phyloP scores from a whole-genome alignment of 2,888 invertebrate species.

The Vesta saturnalis region DNA sequence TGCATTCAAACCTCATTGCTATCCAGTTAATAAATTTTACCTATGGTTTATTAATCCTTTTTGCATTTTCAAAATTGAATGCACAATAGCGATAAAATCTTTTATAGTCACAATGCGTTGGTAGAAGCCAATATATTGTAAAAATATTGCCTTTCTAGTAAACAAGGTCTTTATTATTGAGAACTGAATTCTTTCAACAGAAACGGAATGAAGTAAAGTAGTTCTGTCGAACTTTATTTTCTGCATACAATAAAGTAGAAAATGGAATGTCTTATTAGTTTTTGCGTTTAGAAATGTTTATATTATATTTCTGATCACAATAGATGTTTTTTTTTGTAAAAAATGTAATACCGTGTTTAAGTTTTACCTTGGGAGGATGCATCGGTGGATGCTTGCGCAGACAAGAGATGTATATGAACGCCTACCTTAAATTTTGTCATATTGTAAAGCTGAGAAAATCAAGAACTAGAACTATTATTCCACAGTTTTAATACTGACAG shows the following conservation, averaged over 20 bases:
- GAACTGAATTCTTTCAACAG: slow-evolving; percentile 26
- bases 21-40: too few relatives aligned
- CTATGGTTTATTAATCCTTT: too few relatives aligned
- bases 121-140: slow-evolving; percentile 36
- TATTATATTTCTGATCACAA: background rate
- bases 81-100: slow-evolving; percentile 31
- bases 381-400: too few relatives aligned
- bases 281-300: background rate
- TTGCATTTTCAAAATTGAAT: slow-evolving; percentile 35
- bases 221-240: slow-evolving; percentile 23
- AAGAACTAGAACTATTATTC: too few relatives aligned
- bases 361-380: too few relatives aligned
- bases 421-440: too few relatives aligned
- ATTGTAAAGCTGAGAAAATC: too few relatives aligned
- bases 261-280: background rate
- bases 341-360: too few relatives aligned
- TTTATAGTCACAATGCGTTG: slow-evolving; percentile 35
- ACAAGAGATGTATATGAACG: too few relatives aligned
- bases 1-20: slow-evolving; percentile 25
- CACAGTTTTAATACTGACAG: too few relatives aligned
- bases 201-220: slow-evolving; percentile 23
- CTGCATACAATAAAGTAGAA: slow-evolving; percentile 1
- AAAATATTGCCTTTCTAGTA: slow-evolving; percentile 37
- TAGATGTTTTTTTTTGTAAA: too few relatives aligned
- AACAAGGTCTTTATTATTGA: slow-evolving; percentile 39